Base-by-base conservation (phyloP, 2,888 invertebrate genomes). In the Drosophila kuntzei region DNA sequence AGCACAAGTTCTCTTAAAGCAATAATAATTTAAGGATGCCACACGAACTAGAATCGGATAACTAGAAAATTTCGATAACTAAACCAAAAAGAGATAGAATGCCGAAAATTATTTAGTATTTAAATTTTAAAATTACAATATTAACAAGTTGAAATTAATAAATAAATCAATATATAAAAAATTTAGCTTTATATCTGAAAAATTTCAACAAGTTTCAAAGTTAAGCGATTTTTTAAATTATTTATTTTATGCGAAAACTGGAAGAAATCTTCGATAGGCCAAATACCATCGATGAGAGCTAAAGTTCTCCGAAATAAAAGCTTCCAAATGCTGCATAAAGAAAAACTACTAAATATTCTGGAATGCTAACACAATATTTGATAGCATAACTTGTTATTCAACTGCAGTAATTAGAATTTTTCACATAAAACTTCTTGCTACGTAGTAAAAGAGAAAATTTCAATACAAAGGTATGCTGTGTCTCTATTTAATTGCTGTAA, bases 401-500 rank as follows among this genome's bases (percentile, higher is more conserved):
- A 16, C 27, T 27, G 16, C 3, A 46, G 16, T 27, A 16, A 46
- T 46, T 11, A 16, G 2, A 14, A 25, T 25, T 22, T n/a, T 14
- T n/a, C 4, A 8, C 7, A 22, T n/a, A 25, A 22, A 44, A 44
- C 44, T 44, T 25, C 3, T 14, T 9, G 6, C 18, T 18, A 9
- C 9, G 11, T 41, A 25, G 14, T 4, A n/a, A 14, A 22, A 3
- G 11, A 4, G 1, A 9, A 2, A 18, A 18, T 4, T 4, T 12
- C 8, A 20, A 16, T 20, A n/a, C 3, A 20, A 41, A 41, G n/a
- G 29, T 29, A n/a, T 27, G 29, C 18, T 18, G 12, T 20, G 18
- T 47, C 47, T 20, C 4, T 20, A 20, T 29, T 41, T 54, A 54
- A 54, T 54, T 54, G 53, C 53, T 29, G 14, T 41, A 29, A 54